Base-by-base conservation (phyloP, 2,797 vertebrate species). In the Lacerta bilineata region DNA sequence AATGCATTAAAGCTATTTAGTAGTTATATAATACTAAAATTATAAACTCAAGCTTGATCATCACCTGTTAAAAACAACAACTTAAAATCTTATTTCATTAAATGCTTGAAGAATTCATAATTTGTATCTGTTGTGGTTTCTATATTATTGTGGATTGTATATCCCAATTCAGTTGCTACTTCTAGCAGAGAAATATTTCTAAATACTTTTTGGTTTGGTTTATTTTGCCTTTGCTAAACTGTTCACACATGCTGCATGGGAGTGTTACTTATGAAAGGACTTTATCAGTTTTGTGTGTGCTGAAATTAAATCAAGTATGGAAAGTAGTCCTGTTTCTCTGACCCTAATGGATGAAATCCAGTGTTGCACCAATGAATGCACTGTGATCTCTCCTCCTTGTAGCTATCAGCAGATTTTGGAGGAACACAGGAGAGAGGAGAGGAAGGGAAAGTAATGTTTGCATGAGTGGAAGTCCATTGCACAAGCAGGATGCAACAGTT, bases 11-110 rank as follows among this genome's bases (percentile, higher is more conserved):
- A 2, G 7, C 2, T 29, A 13, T 83, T 27, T 46, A 78, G 41
- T 78, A 41, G 29, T 78, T 55, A 50, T 78, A 46, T 78, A 79
- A n/a, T 75, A 23, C 23, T 80, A 13, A 78, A 50, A 78, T 79
- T 36, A 72, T 74, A 39, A 74, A 27, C 64, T 64, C n/a, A 80
- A 36, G 20, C 9, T 76, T 25, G 10, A 20, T 8, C 15, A 50
- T 50, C 64, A 43, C 8, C 9, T 20, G 27, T 83, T 18, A 50
- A 71, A 43, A 80, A 10, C 20, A 55, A 20, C 74, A 10, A 80
- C 50, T 68, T 69, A 68, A 69, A 83, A 71, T 33, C 66, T 17
- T n/a, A 50, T 33, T 71, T 71, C 41, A n/a, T 4, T 83, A 71
- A 46, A 18, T 71, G 41, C n/a, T 11, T 83, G 8, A 69, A 29